Evolutionary conservation across 2,888 invertebrate species (phyloP).

Genomic region (Stenodema calcarata): DNA sequence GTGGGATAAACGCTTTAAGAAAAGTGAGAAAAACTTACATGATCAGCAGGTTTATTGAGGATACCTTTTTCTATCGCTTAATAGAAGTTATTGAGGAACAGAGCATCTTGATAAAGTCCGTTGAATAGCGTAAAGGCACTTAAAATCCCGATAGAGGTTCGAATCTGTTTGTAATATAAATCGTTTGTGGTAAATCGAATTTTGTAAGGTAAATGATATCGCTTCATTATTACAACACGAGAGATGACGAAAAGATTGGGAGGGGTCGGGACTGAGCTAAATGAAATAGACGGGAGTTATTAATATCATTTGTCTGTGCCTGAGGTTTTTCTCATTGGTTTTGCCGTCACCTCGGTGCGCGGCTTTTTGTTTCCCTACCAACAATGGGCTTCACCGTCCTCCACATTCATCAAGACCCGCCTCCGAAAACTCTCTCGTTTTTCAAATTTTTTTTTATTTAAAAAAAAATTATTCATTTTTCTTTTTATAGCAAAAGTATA

Average conservation of each 20-base stretch:
- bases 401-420: background rate
- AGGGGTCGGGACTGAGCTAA: background rate
- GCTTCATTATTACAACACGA: background rate
- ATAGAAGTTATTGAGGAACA: too few species aligned
- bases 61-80: too few species aligned
- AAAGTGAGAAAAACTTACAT: too few species aligned
- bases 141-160: too few species aligned
- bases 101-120: too few species aligned
- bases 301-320: background rate
- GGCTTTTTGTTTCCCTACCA: background rate
- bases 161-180: too few species aligned
- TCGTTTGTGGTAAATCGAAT: too few species aligned
- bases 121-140: too few species aligned
- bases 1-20: too few species aligned
- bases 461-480: too few species aligned
- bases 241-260: background rate
- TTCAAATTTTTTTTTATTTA: background rate
- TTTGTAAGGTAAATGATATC: background rate
- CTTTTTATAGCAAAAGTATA: background rate
- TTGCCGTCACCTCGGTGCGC: background rate
- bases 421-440: background rate
- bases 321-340: background rate
- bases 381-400: background rate
- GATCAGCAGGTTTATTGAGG: too few species aligned
- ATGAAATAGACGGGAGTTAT: background rate